These are phyloP conservation scores for Nettapus auritus DNA, from an alignment of 2,113 vertebrate species.

Conservation along the genomic window DNA sequence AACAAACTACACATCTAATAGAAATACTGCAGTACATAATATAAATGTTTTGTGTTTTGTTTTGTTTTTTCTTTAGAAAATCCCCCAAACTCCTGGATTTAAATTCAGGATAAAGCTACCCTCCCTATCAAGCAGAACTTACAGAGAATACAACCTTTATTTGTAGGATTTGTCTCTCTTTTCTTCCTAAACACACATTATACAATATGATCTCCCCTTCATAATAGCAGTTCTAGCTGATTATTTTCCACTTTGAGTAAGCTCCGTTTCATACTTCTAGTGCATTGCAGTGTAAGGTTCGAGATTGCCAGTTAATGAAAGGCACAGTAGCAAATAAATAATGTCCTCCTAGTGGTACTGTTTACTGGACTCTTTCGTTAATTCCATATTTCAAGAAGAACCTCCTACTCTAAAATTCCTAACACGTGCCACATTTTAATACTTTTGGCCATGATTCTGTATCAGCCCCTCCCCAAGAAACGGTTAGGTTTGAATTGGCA, in stretches of 20 bases:
- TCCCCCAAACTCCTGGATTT: neutral
- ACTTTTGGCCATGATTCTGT: neutral
- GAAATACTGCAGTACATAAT: neutral
- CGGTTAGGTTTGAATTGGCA: neutral
- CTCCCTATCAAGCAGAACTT: neutral
- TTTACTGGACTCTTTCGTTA: neutral
- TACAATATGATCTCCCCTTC: neutral
- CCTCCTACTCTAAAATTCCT: neutral
- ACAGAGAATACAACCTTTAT: neutral
- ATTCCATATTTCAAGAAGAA: neutral
- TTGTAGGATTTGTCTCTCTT: neutral
- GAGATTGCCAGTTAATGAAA: neutral
- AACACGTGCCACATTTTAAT: neutral
- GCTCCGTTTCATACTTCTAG: neutral
- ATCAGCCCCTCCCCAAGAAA: neutral
- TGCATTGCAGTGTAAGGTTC: neutral
- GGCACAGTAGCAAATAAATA: slow-evolving; percentile 4
- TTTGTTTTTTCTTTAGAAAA: neutral
- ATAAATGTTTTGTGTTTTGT: neutral
- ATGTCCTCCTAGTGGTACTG: neutral
- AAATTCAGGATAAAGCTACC: neutral
- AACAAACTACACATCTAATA: neutral
- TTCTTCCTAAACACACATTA: neutral
- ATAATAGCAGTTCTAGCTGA: neutral
- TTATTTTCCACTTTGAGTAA: neutral